These are phyloP conservation scores for Panurus biarmicus DNA, from an alignment of 2,113 vertebrate species.

Conservation along the genomic window DNA sequence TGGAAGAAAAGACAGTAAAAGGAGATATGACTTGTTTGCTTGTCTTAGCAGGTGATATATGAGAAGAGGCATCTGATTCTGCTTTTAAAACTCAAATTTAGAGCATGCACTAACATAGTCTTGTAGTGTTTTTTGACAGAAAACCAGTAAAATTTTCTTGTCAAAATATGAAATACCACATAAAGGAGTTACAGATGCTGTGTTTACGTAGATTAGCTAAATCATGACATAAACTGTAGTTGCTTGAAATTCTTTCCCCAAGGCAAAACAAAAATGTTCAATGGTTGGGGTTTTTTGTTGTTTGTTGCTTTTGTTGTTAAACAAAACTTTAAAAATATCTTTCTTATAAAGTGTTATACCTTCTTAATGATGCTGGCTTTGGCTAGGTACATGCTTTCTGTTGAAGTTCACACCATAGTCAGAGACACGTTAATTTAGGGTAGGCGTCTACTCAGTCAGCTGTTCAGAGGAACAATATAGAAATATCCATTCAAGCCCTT, in stretches of 20 bases:
- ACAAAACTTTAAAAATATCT: slow-evolving; percentile 7
- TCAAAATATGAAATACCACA: slow-evolving; percentile 35
- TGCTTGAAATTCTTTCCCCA: slow-evolving; percentile 24
- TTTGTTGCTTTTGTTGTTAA: background rate
- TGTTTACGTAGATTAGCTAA: slow-evolving; percentile 45
- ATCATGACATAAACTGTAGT: background rate
- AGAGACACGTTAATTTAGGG: background rate
- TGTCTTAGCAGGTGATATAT: background rate
- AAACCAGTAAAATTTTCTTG: slow-evolving; percentile 45
- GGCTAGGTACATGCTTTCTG: background rate
- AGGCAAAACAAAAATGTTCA: slow-evolving; percentile 40
- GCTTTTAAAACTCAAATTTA: background rate
- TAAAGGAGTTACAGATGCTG: slow-evolving; percentile 57
- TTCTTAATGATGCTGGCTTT: slow-evolving; percentile 15
- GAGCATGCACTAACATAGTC: background rate
- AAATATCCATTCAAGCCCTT: background rate
- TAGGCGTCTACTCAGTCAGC: background rate
- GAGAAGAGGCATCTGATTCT: background rate
- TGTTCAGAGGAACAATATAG: background rate
- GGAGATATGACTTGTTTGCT: background rate
- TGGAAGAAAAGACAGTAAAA: background rate
- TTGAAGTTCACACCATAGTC: background rate
- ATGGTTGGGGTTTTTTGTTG: background rate
- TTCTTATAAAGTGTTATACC: slow-evolving; percentile 13
- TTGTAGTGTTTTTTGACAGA: slow-evolving; percentile 44